These are phyloP conservation scores for Peromyscus californicus DNA, from an alignment of 2,113 vertebrate species.

Conservation along the genomic window DNA sequence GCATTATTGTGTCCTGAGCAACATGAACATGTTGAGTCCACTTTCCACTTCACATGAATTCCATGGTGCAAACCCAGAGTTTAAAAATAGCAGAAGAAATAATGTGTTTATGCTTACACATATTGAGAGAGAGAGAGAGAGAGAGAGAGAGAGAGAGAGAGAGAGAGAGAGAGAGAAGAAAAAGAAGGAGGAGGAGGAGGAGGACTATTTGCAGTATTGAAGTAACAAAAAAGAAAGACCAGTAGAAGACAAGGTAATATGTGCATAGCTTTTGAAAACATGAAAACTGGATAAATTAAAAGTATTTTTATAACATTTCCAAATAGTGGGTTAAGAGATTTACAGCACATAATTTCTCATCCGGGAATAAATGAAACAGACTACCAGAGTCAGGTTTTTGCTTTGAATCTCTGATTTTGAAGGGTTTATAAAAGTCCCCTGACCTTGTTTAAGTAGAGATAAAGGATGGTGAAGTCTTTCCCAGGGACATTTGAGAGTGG, in stretches of 20 bases:
- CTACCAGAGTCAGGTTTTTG: neutral
- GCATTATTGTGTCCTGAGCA: neutral
- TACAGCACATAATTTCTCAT: neutral
- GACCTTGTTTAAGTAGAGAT: slow-evolving; percentile 51
- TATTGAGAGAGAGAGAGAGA: too few species aligned
- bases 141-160: neutral
- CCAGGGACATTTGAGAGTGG: neutral
- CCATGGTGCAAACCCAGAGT: neutral
- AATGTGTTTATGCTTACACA: neutral
- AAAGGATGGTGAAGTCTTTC: slow-evolving; percentile 46
- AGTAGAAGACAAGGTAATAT: neutral
- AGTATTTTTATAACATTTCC: neutral
- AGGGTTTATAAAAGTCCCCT: slow-evolving; percentile 17
- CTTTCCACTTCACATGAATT: neutral
- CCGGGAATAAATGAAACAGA: slow-evolving; percentile 8
- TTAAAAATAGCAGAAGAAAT: neutral
- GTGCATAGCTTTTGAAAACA: neutral
- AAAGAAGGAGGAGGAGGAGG: neutral
- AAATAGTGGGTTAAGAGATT: slow-evolving; percentile 1
- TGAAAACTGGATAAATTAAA: neutral
- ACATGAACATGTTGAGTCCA: neutral
- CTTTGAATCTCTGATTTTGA: slow-evolving; percentile 8
- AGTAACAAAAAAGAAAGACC: neutral
- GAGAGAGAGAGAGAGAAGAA: too few species aligned
- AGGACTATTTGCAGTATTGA: neutral